Percentiles rank a stretch among this genome's conserved stretches.
phyloP scores from a whole-genome alignment of 2,888 invertebrate species.

The Anthophora plumipes region DNA sequence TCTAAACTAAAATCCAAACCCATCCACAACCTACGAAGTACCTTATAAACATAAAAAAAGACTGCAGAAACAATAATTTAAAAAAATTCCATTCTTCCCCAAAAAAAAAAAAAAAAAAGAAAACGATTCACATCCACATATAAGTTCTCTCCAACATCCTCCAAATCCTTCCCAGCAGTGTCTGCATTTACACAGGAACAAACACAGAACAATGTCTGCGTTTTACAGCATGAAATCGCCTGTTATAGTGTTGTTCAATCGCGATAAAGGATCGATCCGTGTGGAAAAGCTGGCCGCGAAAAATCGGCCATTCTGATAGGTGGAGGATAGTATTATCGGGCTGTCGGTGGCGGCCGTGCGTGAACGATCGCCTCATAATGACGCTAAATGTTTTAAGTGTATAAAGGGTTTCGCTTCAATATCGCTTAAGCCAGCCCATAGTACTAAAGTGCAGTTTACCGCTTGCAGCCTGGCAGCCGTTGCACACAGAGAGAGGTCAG shows the following conservation, averaged over 20 bases:
- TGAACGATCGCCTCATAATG: slow-evolving; percentile 60
- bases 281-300: background rate
- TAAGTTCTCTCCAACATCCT: too few relatives aligned
- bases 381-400: slow-evolving; percentile 71
- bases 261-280: slow-evolving; percentile 21
- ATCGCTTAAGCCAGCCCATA: slow-evolving; percentile 69
- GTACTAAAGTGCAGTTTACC: slow-evolving; percentile 75
- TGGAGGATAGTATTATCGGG: slow-evolving; percentile 27
- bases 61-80: too few relatives aligned
- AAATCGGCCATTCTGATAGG: slow-evolving; percentile 6
- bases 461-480: slow-evolving; percentile 44
- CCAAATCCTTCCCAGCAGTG: too few relatives aligned
- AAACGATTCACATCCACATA: too few relatives aligned
- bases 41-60: too few relatives aligned
- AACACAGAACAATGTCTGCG: too few relatives aligned
- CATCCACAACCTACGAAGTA: too few relatives aligned
- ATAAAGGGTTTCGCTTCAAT: slow-evolving; percentile 70
- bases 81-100: too few relatives aligned
- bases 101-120: too few relatives aligned
- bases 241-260: slow-evolving; percentile 9
- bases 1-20: too few relatives aligned
- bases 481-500: slow-evolving; percentile 70
- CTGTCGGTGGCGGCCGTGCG: slow-evolving; percentile 11
- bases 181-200: too few relatives aligned
- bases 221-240: slow-evolving; percentile 20